A percentile compares a stretch with the other conserved stretches of the same genome.
Evolutionary conservation across 2,113 vertebrate species (phyloP).

Genomic region (Sakesphorus luctuosus): DNA sequence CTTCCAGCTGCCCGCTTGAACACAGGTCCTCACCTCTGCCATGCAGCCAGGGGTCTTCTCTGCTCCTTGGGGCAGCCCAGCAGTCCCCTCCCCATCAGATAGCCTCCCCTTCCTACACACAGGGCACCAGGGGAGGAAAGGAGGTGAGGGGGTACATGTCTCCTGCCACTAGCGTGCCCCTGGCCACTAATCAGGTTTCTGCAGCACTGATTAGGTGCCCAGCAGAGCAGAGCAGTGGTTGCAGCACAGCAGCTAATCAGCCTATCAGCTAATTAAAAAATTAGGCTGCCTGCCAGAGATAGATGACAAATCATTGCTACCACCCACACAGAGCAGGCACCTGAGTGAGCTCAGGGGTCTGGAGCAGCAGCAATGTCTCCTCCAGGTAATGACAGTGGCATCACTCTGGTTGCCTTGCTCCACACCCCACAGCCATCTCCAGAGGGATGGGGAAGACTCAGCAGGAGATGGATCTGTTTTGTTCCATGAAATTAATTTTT

Average conservation of each 20-base stretch:
- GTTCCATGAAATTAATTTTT: slow-evolving; percentile 35
- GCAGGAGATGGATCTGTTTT: not conserved
- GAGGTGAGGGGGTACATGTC: accelerated
- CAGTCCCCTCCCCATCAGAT: not conserved
- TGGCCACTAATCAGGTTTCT: not conserved
- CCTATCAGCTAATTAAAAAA: slow-evolving; percentile 33
- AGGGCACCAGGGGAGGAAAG: not conserved
- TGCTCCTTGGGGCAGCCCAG: not conserved
- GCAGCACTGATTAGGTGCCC: not conserved
- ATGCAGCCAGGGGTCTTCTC: not conserved
- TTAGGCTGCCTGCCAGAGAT: not conserved
- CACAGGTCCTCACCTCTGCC: not conserved
- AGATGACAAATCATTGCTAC: not conserved
- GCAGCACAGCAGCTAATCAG: not conserved
- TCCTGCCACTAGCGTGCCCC: not conserved
- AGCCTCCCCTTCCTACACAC: not conserved
- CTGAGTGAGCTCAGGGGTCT: not conserved
- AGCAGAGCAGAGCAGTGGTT: not conserved
- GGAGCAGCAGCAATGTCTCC: not conserved
- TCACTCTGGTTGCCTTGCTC: accelerated
- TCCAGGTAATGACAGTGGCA: not conserved
- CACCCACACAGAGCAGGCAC: not conserved
- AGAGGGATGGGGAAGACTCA: not conserved
- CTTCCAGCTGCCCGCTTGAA: not conserved
- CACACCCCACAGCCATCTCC: not conserved